These are phyloP conservation scores for Haliaeetus leucogaster DNA, from an alignment of 2,113 vertebrate genomes.

Conservation along the genomic window DNA sequence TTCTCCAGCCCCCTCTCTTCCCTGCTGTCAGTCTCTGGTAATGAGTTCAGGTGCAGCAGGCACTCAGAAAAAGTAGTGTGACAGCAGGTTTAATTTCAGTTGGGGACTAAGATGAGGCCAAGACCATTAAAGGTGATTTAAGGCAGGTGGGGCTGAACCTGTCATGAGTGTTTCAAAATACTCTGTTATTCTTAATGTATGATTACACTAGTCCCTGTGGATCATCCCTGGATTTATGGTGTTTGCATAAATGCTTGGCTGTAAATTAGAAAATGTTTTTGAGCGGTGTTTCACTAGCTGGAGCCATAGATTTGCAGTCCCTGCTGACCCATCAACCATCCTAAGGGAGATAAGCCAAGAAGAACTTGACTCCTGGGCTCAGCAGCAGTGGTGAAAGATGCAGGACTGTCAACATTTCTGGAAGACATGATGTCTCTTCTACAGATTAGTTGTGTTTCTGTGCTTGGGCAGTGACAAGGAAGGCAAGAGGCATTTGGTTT, in stretches of 20 bases:
- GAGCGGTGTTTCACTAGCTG: neutral
- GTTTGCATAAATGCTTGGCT: slow-evolving; percentile 48
- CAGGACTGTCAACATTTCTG: neutral
- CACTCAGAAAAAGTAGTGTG: neutral
- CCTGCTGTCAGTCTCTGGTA: neutral
- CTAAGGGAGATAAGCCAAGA: slow-evolving; percentile 5
- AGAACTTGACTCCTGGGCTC: neutral
- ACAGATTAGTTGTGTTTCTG: neutral
- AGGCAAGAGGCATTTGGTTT: neutral
- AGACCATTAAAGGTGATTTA: slow-evolving; percentile 62
- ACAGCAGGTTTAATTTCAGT: slow-evolving; percentile 44
- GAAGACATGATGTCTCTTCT: neutral
- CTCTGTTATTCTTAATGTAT: slow-evolving; percentile 46
- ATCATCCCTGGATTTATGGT: slow-evolving; percentile 46
- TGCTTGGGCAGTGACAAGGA: neutral
- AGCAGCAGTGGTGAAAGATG: neutral
- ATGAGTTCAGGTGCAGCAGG: slow-evolving; percentile 18
- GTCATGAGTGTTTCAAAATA: slow-evolving; percentile 45
- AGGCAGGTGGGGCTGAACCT: slow-evolving; percentile 33
- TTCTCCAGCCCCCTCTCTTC: neutral
- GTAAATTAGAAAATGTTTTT: slow-evolving; percentile 59
- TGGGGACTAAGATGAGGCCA: slow-evolving; percentile 6
- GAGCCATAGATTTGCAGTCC: slow-evolving; percentile 3
- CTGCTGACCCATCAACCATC: slow-evolving; percentile 30
- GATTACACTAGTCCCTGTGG: neutral